Percentiles rank a stretch among this genome's conserved stretches.
Conservation (phyloP, 2,113 vertebrate species). For the Tragelaphus strepsiceros region DNA sequence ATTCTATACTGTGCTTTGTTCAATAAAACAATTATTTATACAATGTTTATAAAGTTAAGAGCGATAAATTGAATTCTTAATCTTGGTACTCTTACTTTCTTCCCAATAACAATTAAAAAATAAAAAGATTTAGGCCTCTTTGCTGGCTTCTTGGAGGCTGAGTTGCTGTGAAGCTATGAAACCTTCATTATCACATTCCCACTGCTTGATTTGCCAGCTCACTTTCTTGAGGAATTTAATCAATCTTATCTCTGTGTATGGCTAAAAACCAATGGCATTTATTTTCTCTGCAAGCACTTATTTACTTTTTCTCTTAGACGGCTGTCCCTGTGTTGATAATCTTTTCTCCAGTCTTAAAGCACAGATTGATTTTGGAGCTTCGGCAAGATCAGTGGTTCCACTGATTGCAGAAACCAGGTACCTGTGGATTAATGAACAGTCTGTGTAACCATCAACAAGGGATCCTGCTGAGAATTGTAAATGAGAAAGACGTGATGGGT, state of each 20-base stretch:
- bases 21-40: neutral
- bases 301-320: constrained; percentile 11
- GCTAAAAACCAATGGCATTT: constrained; percentile 21
- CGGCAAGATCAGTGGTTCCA: neutral
- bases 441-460: neutral
- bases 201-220: neutral
- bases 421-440: neutral
- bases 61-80: neutral
- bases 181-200: neutral
- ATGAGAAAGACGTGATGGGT: neutral
- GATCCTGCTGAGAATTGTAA: neutral
- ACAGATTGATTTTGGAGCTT: constrained; percentile 32
- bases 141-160: neutral
- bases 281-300: constrained; percentile 37
- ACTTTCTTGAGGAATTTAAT: constrained; percentile 32
- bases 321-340: constrained; percentile 8
- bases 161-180: neutral
- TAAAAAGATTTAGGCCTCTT: neutral
- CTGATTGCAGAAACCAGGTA: neutral
- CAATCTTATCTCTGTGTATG: neutral
- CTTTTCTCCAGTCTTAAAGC: constrained; percentile 26
- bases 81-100: neutral
- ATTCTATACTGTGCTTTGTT: neutral
- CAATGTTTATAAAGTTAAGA: neutral
- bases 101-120: neutral